Evolutionary conservation across 2,113 vertebrate species (phyloP), one percentile per base, ranked within the genome.

Genomic region (Pygoscelis adeliae): DNA sequence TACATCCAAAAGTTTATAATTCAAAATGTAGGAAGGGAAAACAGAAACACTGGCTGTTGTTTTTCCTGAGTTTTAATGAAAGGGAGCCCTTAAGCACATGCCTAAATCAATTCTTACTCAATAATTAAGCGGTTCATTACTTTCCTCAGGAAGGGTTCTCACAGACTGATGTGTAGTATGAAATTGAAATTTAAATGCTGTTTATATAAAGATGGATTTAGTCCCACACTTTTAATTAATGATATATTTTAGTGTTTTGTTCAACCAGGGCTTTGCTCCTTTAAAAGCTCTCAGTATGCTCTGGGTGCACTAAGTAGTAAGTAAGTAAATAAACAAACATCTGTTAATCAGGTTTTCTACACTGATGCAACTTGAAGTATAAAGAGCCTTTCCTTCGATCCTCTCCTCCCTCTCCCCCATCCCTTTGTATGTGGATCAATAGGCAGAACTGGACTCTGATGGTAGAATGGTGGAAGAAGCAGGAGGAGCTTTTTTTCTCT

Each of bases 381-480:
- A 58, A 16, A 11, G 1, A 87, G 12, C 50, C 10, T 70, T 44
- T 3, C 6, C 3, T 21, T 89, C 0, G 0, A 19, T 72, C 15
- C 12, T 61, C 16, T 42, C 6, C 44, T 56, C 17, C 29, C 5
- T 74, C 19, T 72, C 9, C 5, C 2, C 5, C 3, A 5, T 49
- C 22, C 16, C 1, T 46, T 50, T 78, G 6, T 58, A 4, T 9
- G 5, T 34, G 18, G 12, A 52, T 88, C 29, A 49, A 1, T 8
- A 66, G 58, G 8, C 36, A 73, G 72, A 81, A 9, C 18, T 49
- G n/a, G 34, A 10, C 26, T 72, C 7, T 49, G 26, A 15, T 26
- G 32, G 5, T 18, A 40, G 66, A 83, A 10, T 22, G 7, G 2
- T 38, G 30, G 47, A 49, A 63, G 53, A 91, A 67, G 42, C 19